Evolutionary conservation across 2,113 vertebrate genomes (phyloP), one percentile per base, ranked within the genome.

Genomic region (Emberiza fucata): DNA sequence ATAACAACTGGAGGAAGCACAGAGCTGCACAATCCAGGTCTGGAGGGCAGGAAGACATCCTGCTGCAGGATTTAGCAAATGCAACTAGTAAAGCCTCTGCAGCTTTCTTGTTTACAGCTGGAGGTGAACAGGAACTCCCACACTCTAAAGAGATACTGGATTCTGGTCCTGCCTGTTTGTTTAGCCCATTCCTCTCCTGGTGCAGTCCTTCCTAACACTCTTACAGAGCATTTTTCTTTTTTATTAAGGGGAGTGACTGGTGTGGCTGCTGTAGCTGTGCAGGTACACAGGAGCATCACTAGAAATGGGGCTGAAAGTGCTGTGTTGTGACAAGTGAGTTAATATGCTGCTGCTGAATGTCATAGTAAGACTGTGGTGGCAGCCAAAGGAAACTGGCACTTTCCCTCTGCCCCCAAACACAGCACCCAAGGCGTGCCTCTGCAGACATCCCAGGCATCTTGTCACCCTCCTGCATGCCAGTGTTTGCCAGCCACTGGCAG

Each of bases 1-100:
- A 42, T 94, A 94, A 89, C 81, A 85, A 8, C 73, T 72, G 50
- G 48, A 90, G 65, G 63, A 76, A 91, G 44, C 42, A 14, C 40
- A 42, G 88, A 78, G 45, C 89, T 91, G 57, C 3, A 4, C 50
- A 45, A 8, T 60, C 42, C 75, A 69, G 70, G 53, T 79, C 73
- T 89, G 73, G 77, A 85, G 45, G 73, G 86, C 81, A 79, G n/a
- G 31, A 88, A 86, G 83, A 50, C 51, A 50, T 51, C 65, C 50
- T 85, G 63, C 73, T 94, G 78, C 61, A 91, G 77, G 37, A 69
- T 3, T 76, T 75, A 51, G 33, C 23, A 51, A 42, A 81, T 75
- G 31, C 17, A 73, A 75, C 2, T 21, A 59, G 24, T 65, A 56
- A 84, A 92, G 37, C 37, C 48, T 84, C 28, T 64, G 56, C 28